Conservation (phyloP, 2,888 invertebrate genomes). For the Xanthia togata region DNA sequence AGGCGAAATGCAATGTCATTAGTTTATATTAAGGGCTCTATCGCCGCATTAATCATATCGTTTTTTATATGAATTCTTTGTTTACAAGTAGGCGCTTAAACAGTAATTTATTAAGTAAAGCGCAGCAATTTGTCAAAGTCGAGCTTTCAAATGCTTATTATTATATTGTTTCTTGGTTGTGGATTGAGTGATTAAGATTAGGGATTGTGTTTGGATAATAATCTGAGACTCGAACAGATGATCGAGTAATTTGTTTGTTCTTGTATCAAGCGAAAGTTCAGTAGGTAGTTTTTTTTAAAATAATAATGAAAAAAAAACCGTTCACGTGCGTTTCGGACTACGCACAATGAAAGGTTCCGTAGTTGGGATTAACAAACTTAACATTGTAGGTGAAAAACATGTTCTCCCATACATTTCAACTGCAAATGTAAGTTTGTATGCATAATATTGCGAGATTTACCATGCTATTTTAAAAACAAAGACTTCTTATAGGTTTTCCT, state of each 20-base stretch:
- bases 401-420: too few species aligned
- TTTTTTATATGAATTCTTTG: slow-evolving; percentile 75
- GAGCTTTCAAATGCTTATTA: slow-evolving; percentile 58
- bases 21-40: slow-evolving; percentile 75
- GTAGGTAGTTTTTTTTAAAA: too few species aligned
- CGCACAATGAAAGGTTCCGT: too few species aligned
- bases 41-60: slow-evolving; percentile 79
- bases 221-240: slow-evolving; percentile 9
- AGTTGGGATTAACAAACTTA: too few species aligned
- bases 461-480: too few species aligned
- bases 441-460: too few species aligned
- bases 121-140: slow-evolving; percentile 70
- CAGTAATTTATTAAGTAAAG: slow-evolving; percentile 73
- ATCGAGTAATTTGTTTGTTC: slow-evolving; percentile 23
- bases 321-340: too few species aligned
- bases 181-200: slow-evolving; percentile 44
- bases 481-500: too few species aligned
- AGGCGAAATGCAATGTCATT: slow-evolving; percentile 81
- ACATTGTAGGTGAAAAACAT: too few species aligned
- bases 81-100: slow-evolving; percentile 73
- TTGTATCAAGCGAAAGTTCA: slow-evolving; percentile 2
- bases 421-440: too few species aligned
- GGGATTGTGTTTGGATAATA: slow-evolving; percentile 20
- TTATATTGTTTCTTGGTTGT: slow-evolving; percentile 47
- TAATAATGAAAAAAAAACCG: too few species aligned